A percentile compares a stretch with the other conserved stretches of the same genome.
Evolutionary conservation across 2,888 invertebrate genomes (phyloP).

Genomic region (Dicyrtoma fusca): DNA sequence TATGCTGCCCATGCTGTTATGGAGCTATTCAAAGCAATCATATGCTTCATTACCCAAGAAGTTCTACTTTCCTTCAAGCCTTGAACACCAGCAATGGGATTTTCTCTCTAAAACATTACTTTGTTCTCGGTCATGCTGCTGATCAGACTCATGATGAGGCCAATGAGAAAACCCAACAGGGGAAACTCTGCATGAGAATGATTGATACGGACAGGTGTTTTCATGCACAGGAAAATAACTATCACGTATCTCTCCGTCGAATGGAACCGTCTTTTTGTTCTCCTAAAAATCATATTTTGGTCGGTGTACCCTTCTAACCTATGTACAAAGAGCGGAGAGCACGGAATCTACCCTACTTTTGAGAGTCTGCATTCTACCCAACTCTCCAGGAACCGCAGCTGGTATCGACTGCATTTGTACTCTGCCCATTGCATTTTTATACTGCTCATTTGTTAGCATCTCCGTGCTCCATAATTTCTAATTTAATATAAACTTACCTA

Average conservation of each 20-base stretch:
- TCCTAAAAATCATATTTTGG: slow-evolving; percentile 86
- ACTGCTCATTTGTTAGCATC: too few relatives aligned
- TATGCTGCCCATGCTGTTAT: slow-evolving; percentile 93
- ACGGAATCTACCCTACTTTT: not conserved
- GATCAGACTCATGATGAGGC: slow-evolving; percentile 82
- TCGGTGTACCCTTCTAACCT: slow-evolving; percentile 64
- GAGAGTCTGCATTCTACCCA: not conserved
- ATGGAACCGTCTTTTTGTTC: slow-evolving; percentile 75
- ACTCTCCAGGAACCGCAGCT: not conserved
- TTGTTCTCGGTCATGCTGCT: slow-evolving; percentile 84
- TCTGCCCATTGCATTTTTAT: too few relatives aligned
- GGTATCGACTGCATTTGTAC: too few relatives aligned
- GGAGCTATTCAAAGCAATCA: slow-evolving; percentile 83
- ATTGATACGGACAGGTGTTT: slow-evolving; percentile 83
- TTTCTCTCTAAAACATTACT: slow-evolving; percentile 66
- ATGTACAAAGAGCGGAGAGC: not conserved
- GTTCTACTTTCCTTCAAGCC: slow-evolving; percentile 60
- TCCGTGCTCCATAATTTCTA: too few relatives aligned
- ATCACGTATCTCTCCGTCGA: slow-evolving; percentile 72
- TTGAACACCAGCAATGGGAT: slow-evolving; percentile 30
- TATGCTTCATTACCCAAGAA: slow-evolving; percentile 80
- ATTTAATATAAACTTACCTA: too few relatives aligned
- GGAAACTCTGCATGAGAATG: slow-evolving; percentile 82
- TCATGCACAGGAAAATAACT: slow-evolving; percentile 75
- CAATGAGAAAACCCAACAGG: slow-evolving; percentile 73